Evolutionary conservation across 2,113 vertebrate genomes (phyloP), one percentile per base, ranked within the genome.

Genomic region (Conger conger): DNA sequence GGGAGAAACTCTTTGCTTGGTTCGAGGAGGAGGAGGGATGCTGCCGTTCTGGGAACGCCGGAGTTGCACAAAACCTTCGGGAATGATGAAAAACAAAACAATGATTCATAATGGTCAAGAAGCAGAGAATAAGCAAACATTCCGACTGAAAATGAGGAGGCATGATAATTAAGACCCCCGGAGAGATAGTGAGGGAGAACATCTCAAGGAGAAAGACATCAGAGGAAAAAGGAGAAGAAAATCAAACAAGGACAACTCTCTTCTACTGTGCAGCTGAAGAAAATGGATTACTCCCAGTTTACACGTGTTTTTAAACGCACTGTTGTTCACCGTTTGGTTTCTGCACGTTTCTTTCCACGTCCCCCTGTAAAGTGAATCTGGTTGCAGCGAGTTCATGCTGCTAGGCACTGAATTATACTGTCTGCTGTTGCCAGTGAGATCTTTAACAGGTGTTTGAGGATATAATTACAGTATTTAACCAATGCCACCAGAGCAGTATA

Each of bases 21-120:
- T 77, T 73, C 40, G 35, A 38, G 38, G 50, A 40, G 36, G 82
- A 77, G 42, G 1, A 85, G 82, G 1, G 80, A 91, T 92, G 90
- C 91, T 89, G 86, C 90, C 91, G 81, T 91, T 89, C 84, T 88
- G 81, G 90, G 79, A 79, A 76, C 7, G 84, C 78, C 40, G 30
- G 42, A 54, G 60, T 45, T 17, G 82, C 76, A 53, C 0, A 6
- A 86, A 82, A 42, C 38, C 81, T 54, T 63, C 20, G 38, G 45
- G 38, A 83, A 15, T 18, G 37, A 42, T 37, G n/a, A 78, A 37
- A 15, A 27, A 45, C 17, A 77, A 87, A 82, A 17, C 91, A 38
- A 27, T 5, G 77, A 79, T 35, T 83, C 37, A 11, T 83, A 36
- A 73, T 0, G 68, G 68, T n/a, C 68, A 73, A 6, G 68, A 73